Percentiles rank a stretch among this genome's conserved stretches.
Evolutionary conservation across 2,888 invertebrate species (phyloP).

Genomic region (Hecatera dysodea): DNA sequence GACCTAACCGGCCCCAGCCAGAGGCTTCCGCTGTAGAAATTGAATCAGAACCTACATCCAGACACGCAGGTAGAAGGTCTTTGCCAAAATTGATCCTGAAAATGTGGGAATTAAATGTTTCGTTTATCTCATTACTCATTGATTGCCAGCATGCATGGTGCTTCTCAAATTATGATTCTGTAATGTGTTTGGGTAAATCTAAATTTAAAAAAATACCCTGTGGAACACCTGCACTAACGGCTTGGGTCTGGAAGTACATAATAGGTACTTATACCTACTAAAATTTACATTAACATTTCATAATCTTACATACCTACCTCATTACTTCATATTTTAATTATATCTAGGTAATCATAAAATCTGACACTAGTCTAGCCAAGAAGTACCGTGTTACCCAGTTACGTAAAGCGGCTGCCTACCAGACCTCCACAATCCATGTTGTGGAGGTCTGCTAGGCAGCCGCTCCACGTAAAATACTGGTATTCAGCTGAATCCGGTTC

Average conservation of each 20-base stretch:
- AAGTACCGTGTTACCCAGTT: too few relatives aligned
- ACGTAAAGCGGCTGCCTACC: too few relatives aligned
- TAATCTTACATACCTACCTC: neutral
- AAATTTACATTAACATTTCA: neutral
- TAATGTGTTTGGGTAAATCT: neutral
- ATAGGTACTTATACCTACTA: too few relatives aligned
- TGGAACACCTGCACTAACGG: neutral
- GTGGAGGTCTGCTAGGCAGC: too few relatives aligned
- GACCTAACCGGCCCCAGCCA: slow-evolving; percentile 56
- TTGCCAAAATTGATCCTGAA: slow-evolving; percentile 55
- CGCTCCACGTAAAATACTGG: too few relatives aligned
- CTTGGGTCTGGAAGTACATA: neutral
- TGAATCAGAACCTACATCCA: neutral
- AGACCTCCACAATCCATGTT: too few relatives aligned
- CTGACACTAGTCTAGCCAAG: too few relatives aligned
- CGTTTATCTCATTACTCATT: too few relatives aligned
- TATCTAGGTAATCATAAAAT: too few relatives aligned
- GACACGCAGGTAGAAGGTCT: slow-evolving; percentile 57
- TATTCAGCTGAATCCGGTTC: too few relatives aligned
- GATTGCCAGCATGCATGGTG: too few relatives aligned
- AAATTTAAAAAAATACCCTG: neutral
- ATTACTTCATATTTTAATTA: neutral
- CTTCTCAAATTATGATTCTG: too few relatives aligned
- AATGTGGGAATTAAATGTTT: neutral
- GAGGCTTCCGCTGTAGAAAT: slow-evolving; percentile 23